Conservation (phyloP, 2,113 vertebrate species). For the Dissostichus mawsoni region DNA sequence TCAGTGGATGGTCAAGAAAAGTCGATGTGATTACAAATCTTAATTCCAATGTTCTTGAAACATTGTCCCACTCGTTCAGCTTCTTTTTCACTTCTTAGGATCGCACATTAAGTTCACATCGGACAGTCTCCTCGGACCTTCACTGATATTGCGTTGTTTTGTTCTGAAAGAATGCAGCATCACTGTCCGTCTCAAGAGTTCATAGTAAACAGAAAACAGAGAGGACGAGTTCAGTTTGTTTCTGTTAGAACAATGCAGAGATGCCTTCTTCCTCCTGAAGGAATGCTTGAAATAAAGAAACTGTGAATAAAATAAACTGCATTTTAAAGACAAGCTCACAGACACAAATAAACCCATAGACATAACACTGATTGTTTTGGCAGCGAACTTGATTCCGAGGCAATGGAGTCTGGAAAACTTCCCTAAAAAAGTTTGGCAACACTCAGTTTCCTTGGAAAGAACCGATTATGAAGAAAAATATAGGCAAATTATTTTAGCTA, state of each 20-base stretch:
- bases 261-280: background rate
- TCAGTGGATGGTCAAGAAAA: background rate
- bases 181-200: conserved; percentile 6
- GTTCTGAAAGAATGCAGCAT: background rate
- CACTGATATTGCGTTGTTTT: conserved; percentile 10
- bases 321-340: background rate
- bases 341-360: background rate
- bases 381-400: background rate
- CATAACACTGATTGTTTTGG: background rate
- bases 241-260: background rate
- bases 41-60: background rate
- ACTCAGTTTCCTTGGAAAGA: too few species aligned
- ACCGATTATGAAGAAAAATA: too few species aligned
- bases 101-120: background rate
- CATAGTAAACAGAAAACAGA: background rate
- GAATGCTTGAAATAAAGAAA: background rate
- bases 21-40: background rate
- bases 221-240: background rate
- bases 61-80: background rate
- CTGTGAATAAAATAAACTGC: conserved; percentile 10
- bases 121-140: conserved; percentile 13
- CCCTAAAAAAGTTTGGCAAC: too few species aligned
- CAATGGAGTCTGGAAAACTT: background rate
- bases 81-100: background rate
- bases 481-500: background rate